Base-by-base conservation (phyloP, 2,888 invertebrate species). In the Ormyrus rosae region DNA sequence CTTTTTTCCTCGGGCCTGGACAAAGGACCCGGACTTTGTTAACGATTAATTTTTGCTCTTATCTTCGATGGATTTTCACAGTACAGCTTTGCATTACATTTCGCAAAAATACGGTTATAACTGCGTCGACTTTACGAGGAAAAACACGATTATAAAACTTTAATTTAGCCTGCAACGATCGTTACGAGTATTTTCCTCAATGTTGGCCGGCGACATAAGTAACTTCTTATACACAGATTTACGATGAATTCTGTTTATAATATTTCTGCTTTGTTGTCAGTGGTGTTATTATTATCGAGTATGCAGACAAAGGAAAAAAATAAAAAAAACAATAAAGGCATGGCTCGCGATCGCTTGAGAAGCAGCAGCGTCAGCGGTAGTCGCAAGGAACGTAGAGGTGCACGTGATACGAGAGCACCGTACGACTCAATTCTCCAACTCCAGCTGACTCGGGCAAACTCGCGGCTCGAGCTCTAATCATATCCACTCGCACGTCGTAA, bases 401-500 rank as follows among this genome's bases (percentile, higher is more conserved):
- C 79, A 76, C 77, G 78, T 79, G 83, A 81, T 81, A 51, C 65
- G 58, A n/a, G 65, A 5, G 63, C 53, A 70, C 56, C 34, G 34
- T 34, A 69, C 81, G 81, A 82, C 79, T 81, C 81, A 79, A 80
- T 81, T 73, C 34, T 34, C 80, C 83, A 73, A 82, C 81, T 78
- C 80, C 83, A 83, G 82, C 83, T 83, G 83, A 83, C 81, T 82
- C 83, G 78, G 78, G 78, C 81, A 80, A 82, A 84, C 81, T 83
- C 82, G 81, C 53, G 67, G 13, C 34, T 34, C 13, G 80, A 80
- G 81, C 83, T 82, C 81, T 83, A 83, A 84, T 84, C 83, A 82
- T 81, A 83, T 83, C 83, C 72, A 79, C 78, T 82, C 79, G 81
- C 83, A 81, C 80, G 73, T 86, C 85, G 85, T 87, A 87, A 86